Base-by-base conservation (phyloP, 2,113 vertebrate genomes). In the Brachypteracias leptosomus region DNA sequence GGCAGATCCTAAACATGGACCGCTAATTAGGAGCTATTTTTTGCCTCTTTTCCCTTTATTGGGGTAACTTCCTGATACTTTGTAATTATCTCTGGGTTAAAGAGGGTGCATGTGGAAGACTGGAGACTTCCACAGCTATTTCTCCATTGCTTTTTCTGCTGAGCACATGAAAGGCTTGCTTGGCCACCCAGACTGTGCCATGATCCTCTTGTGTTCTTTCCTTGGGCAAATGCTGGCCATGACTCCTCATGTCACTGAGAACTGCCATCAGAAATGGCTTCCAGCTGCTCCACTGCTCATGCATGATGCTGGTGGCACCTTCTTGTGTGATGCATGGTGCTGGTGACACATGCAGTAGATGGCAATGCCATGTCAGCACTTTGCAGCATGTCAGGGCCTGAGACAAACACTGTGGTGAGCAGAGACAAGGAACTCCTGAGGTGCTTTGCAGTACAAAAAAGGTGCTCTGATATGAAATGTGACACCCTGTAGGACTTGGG, bases 351-450 rank as follows among this genome's bases (percentile, higher is more conserved):
- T 28, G 42, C 15, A 42, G 63, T 19, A 75, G 46, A 28, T 2
- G 18, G 36, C 40, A 77, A 5, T 4, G 3, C 28, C 16, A 17
- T 12, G 38, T 14, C 44, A 44, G 21, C 18, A 46, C 46, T 47
- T 70, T 47, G n/a, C n/a, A 85, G 16, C 3, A 2, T 3, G 1
- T 55, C 66, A 44, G 11, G 19, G 38, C 4, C 14, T 89, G 52
- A 52, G 36, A 49, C 24, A 59, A 22, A 28, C 1, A 0, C 7
- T 49, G n/a, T 3, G 1, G 0, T 36, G 52, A 49, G 57, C 38
- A 55, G 42, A 54, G 31, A 15, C 11, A 31, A 40, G 78, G 14
- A 46, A 4, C 11, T 71, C 42, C 61, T 40, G 57, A 70, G 42
- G 42, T 42, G 42, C 17, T 38, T 38, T 28, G 2, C 25, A 61